Base-by-base conservation (phyloP, 2,113 vertebrate genomes). In the Proteles cristata region DNA sequence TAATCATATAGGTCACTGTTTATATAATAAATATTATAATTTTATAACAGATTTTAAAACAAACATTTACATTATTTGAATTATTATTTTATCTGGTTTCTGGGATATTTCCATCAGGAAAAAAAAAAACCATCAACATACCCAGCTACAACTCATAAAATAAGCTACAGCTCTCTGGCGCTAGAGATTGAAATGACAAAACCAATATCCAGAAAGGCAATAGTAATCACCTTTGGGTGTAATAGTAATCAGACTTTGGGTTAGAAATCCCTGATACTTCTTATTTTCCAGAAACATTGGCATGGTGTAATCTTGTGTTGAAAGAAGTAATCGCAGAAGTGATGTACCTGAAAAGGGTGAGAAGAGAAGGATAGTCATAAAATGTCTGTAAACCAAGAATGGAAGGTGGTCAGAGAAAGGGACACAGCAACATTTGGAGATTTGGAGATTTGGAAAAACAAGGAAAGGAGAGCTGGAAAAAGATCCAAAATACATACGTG, bases 151-250 rank as follows among this genome's bases (percentile, higher is more conserved):
- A 28, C 82, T 94, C 28, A 77, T 77, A 31, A 85, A 88, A 66
- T 58, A 10, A 3, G 45, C 15, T n/a, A 10, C 0, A 53, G 0
- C 2, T 61, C n/a, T 95, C 76, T 35, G 31, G 39, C 7, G 77
- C 19, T 58, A 93, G 33, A 14, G 45, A 79, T 14, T 80, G 53
- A 91, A 92, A 93, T 94, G 33, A 50, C 31, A 93, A 93, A 92
- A 96, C 11, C 55, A 88, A 23, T 83, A 43, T 81, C 6, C 26
- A 53, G 15, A 39, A 0, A 84, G 14, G 21, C 86, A 23, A 69
- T 28, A 16, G 0, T n/a, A 85, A 63, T 73, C 53, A 35, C 6
- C 39, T 39, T 39, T 39, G 39, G 39, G 39, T 39, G 39, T 39
- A 39, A 39, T 39, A 39, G 39, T 39, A 39, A 39, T 39, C 23